Evolutionary conservation across 2,113 vertebrate genomes (phyloP).

Genomic region (Elephas maximus): DNA sequence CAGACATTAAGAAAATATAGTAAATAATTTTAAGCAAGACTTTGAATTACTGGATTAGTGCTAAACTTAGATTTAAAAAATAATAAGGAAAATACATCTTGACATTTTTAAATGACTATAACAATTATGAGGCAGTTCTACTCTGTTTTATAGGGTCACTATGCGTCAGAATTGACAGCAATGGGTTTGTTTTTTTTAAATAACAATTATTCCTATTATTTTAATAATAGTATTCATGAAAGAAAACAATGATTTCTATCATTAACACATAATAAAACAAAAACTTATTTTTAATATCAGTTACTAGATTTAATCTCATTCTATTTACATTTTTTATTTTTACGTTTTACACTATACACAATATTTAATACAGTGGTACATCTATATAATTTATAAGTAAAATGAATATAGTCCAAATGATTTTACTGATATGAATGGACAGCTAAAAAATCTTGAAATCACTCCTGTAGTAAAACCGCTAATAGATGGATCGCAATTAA

Average conservation of each 20-base stretch:
- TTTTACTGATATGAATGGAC: not conserved
- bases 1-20: not conserved
- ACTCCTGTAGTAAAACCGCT: not conserved
- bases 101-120: not conserved
- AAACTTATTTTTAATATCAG: not conserved
- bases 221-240: not conserved
- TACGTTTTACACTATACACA: not conserved
- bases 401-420: not conserved
- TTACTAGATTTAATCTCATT: not conserved
- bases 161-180: no score
- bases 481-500: not conserved
- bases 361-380: not conserved
- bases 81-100: not conserved
- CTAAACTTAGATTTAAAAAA: not conserved
- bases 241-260: not conserved
- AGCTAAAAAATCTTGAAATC: not conserved
- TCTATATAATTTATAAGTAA: no score
- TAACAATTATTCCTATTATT: not conserved
- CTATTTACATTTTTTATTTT: no score
- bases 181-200: no score
- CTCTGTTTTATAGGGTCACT: no score
- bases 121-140: no score
- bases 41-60: not conserved
- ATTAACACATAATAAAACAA: not conserved
- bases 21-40: not conserved